phyloP scores from a whole-genome alignment of 2,888 invertebrate species.

The Leptopilina drosophilae region DNA sequence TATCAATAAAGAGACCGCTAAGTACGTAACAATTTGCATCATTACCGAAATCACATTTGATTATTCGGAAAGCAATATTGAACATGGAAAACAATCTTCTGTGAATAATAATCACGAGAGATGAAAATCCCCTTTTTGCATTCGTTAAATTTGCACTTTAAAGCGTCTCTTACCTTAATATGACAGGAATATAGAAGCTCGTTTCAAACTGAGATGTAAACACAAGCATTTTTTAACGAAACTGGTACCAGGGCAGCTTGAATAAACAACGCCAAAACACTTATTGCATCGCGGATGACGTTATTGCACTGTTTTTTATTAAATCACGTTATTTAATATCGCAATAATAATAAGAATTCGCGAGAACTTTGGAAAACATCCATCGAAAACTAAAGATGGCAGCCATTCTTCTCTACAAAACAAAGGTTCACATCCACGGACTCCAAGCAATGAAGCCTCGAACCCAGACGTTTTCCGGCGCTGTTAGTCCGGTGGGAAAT shows the following conservation, averaged over 20 bases:
- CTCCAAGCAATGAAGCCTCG: slow-evolving; percentile 73
- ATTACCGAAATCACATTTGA: neutral
- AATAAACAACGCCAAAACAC: slow-evolving; percentile 52
- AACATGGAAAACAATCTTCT: neutral
- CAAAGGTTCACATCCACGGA: slow-evolving; percentile 81
- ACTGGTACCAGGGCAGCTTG: slow-evolving; percentile 43
- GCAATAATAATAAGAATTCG: slow-evolving; percentile 70
- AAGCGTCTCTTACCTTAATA: slow-evolving; percentile 78
- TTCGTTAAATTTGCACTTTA: slow-evolving; percentile 2
- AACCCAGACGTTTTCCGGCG: slow-evolving; percentile 71
- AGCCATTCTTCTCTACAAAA: slow-evolving; percentile 90
- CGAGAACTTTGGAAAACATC: slow-evolving; percentile 84
- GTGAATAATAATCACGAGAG: neutral
- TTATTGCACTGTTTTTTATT: slow-evolving; percentile 74
- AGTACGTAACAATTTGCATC: slow-evolving; percentile 17
- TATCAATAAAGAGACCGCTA: slow-evolving; percentile 6
- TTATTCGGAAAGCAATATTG: neutral
- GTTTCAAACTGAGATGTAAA: slow-evolving; percentile 86
- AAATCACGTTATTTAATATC: slow-evolving; percentile 73
- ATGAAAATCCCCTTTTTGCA: neutral
- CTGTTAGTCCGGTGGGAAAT: slow-evolving; percentile 61
- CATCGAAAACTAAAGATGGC: slow-evolving; percentile 90
- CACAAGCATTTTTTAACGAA: slow-evolving; percentile 81
- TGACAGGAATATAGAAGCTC: slow-evolving; percentile 82
- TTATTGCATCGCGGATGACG: slow-evolving; percentile 76